phyloP scores from a whole-genome alignment of 1,140 invertebrate genomes.

The Drosophila eugracilis region DNA sequence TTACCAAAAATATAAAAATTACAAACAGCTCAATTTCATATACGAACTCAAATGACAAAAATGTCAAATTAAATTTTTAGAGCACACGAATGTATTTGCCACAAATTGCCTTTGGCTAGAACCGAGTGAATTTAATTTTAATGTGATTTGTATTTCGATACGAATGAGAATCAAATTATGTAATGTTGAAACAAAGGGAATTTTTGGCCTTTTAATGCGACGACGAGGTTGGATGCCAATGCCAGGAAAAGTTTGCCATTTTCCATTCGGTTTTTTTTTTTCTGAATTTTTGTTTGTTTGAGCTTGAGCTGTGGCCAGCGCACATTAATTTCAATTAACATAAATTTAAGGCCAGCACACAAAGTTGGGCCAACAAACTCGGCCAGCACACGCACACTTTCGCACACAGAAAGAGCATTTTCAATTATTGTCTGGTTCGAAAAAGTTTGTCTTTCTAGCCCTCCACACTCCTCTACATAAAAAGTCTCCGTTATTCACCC shows the following conservation, averaged over 20 bases:
- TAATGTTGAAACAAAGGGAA: background rate
- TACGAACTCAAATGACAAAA: background rate
- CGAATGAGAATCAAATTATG: conserved; percentile 18
- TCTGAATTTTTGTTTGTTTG: conserved; percentile 22
- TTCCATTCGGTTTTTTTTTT: conserved; percentile 16
- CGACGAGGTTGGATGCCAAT: conserved; percentile 4
- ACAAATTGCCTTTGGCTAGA: conserved; percentile 6
- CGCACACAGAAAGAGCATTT: conserved; percentile 40
- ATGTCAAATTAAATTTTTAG: background rate
- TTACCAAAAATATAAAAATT: background rate
- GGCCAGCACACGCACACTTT: conserved; percentile 12
- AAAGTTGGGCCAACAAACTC: conserved; percentile 61
- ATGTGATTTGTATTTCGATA: conserved; percentile 26
- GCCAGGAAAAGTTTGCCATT: conserved; percentile 24
- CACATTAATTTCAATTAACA: conserved; percentile 82
- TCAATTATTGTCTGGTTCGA: conserved; percentile 71
- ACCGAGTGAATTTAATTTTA: conserved; percentile 22
- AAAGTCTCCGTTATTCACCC: conserved; percentile 3
- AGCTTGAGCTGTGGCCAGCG: conserved; percentile 32
- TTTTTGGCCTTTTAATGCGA: conserved; percentile 5
- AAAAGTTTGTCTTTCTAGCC: conserved; percentile 50
- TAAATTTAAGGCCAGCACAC: conserved; percentile 66
- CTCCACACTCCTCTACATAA: background rate
- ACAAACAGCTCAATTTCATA: too few relatives aligned
- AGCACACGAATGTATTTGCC: conserved; percentile 2